Evolutionary conservation across 1,140 invertebrate genomes (phyloP).

Genomic region (Ruditapes philippinarum): DNA sequence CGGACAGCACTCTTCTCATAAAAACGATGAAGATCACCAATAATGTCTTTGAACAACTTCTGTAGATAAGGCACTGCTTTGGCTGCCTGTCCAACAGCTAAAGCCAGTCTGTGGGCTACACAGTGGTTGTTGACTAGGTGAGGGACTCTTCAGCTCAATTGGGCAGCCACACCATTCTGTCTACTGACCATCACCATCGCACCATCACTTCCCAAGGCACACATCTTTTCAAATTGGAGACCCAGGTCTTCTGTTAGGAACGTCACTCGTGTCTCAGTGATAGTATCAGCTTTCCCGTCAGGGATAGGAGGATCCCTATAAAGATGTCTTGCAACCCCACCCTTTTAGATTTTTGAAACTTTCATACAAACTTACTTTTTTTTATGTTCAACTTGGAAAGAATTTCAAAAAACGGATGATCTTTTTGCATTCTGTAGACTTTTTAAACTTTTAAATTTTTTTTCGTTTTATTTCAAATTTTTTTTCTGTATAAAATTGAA

Average conservation of each 20-base stretch:
- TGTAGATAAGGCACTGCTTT: neutral
- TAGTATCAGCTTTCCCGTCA: constrained; percentile 9
- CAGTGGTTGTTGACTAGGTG: constrained; percentile 39
- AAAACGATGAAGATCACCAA: neutral
- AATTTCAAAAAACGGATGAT: too few relatives aligned
- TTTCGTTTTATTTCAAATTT: too few relatives aligned
- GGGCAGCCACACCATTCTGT: constrained; percentile 34
- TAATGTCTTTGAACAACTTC: neutral
- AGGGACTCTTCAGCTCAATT: constrained; percentile 10
- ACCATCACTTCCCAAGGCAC: constrained; percentile 53
- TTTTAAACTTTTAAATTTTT: too few relatives aligned
- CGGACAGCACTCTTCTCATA: constrained; percentile 13
- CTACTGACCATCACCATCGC: constrained; percentile 36
- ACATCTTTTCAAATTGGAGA: neutral
- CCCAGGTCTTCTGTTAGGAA: neutral
- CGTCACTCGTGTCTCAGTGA: neutral
- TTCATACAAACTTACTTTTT: too few relatives aligned
- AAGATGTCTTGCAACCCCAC: too few relatives aligned
- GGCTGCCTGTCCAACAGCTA: neutral
- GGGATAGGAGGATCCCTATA: neutral
- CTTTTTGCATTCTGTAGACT: too few relatives aligned
- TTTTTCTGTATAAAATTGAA: too few relatives aligned
- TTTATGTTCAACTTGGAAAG: too few relatives aligned
- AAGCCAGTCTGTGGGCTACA: constrained; percentile 52
- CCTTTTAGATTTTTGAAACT: too few relatives aligned